A percentile compares a stretch with the other conserved stretches of the same genome.
These are phyloP conservation scores for Cryptocephalus primarius DNA, from an alignment of 2,888 invertebrate genomes.

Conservation along the genomic window DNA sequence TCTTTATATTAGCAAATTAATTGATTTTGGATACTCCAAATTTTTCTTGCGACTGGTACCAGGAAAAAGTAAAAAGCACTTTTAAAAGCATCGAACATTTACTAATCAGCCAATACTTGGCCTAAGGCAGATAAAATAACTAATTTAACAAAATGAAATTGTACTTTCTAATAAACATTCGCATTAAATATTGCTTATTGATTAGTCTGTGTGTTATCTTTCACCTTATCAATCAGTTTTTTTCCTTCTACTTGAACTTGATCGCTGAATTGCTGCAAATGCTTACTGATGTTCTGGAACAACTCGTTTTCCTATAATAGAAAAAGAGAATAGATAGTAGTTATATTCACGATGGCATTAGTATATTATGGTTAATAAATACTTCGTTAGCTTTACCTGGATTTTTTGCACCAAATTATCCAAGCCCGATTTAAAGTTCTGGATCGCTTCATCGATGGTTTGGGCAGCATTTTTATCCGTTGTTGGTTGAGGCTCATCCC, in stretches of 20 bases:
- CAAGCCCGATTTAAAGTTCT: conserved; percentile 17
- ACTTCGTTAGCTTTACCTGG: conserved; percentile 11
- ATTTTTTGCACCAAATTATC: conserved; percentile 20
- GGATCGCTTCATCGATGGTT: conserved; percentile 20
- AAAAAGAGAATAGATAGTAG: conserved; percentile 2
- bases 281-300: conserved; percentile 16
- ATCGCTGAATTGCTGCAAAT: conserved; percentile 18
- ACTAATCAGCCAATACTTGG: no score
- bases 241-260: conserved; percentile 17
- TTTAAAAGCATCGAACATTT: no score
- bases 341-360: not conserved
- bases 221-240: conserved; percentile 18
- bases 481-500: not conserved
- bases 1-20: no score
- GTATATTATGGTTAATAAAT: not conserved
- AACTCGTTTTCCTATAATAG: conserved; percentile 20
- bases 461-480: conserved; percentile 12
- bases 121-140: no score
- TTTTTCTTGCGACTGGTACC: no score
- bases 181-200: no score
- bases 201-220: conserved; percentile 2
- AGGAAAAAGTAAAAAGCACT: no score
- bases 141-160: no score
- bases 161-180: no score
- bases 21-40: no score